Evolutionary conservation across 2,888 invertebrate genomes (phyloP), one percentile per base, ranked within the genome.

Genomic region (Strigamia maritima): DNA sequence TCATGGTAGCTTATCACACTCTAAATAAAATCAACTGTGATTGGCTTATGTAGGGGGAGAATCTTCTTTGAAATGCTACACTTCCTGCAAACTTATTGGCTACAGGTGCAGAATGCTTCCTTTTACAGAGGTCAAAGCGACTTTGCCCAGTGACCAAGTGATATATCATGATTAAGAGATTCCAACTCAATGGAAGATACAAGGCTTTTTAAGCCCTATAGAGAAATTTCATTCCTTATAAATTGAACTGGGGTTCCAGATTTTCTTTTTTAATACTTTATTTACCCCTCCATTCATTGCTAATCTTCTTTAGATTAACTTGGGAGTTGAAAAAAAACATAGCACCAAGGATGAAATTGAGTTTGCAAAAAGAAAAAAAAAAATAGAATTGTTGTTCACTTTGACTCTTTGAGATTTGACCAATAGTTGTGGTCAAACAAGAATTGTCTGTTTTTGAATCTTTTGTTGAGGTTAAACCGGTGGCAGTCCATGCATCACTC

Each of bases 151-250:
- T 70, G 70, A 28, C 70, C 70, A 70, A 28, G 70, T 70, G n/a
- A 70, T 70, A 70, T 70, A 70, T 70, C 70, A 70, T 70, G 70
- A 70, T 70, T 70, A 70, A 70, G 70, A 70, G 70, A 70, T 70
- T 70, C 26, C 26, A 70, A 70, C 70, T 70, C 28, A 3, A 24
- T 24, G 60, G 26, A 70, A 70, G 54, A 54, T 54, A 54, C 54
- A 54, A 19, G 54, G 54, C 54, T 54, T 54, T 54, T 54, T 54
- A 54, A 54, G 54, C 54, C 19, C 54, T 19, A n/a, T 19, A 3
- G 19, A 54, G 54, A 19, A 54, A 54, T 54, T 54, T 54, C 54
- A 54, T n/a, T 54, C 54, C 22, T 54, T 19, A 54, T 22, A n/a
- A 19, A 54, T 54, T 54, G 54, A 19, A 19, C n/a, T 54, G 54